Evolutionary conservation across 2,888 invertebrate species (phyloP).

Genomic region (Drosophila engyochracea): DNA sequence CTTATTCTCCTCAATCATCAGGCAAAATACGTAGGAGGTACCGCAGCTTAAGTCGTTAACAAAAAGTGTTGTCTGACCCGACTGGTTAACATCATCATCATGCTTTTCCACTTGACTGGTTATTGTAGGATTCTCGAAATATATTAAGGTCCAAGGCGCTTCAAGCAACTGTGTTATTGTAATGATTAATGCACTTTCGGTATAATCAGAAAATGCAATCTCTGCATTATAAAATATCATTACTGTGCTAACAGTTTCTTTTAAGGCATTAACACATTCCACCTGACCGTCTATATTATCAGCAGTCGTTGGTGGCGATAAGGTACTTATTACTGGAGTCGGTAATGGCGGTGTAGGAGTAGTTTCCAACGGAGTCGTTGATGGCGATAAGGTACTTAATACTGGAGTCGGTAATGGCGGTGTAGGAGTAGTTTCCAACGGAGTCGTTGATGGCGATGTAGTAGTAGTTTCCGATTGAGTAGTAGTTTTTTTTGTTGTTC

Average conservation of each 20-base stretch:
- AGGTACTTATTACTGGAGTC: too few relatives aligned
- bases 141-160: conserved; percentile 31
- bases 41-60: conserved; percentile 33
- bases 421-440: background rate
- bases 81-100: background rate
- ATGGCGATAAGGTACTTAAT: too few relatives aligned
- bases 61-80: conserved; percentile 1
- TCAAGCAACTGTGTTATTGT: conserved; percentile 12
- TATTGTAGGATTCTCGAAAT: conserved; percentile 17
- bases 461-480: background rate
- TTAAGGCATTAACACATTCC: conserved; percentile 11
- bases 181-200: conserved; percentile 20
- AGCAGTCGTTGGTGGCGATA: background rate
- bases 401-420: background rate
- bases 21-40: conserved; percentile 66
- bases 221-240: conserved; percentile 20
- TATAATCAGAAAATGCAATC: conserved; percentile 29
- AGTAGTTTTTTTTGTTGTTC: background rate
- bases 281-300: background rate
- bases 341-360: background rate
- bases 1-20: conserved; percentile 38
- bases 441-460: background rate
- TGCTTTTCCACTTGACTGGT: background rate
- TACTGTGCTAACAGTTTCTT: background rate
- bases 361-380: rapidly evolving